Conservation (phyloP, 2,888 invertebrate genomes). For the Sipha maydis region DNA sequence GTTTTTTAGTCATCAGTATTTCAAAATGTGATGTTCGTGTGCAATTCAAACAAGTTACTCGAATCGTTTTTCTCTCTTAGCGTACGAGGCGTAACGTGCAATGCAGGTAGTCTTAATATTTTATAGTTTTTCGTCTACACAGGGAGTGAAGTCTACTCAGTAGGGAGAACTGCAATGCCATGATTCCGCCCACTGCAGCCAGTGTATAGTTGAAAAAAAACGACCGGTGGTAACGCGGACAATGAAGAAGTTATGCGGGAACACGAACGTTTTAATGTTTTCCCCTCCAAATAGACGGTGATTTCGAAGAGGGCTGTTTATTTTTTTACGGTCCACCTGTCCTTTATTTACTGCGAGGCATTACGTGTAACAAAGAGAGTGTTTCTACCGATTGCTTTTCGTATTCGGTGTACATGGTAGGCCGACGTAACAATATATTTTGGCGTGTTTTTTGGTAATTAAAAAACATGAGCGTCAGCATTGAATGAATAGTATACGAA, state of each 20-base stretch:
- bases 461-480: background rate
- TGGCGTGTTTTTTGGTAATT: background rate
- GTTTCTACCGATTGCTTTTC: background rate
- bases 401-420: background rate
- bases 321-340: slow-evolving; percentile 57
- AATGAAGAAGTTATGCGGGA: slow-evolving; percentile 46
- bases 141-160: background rate
- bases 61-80: background rate
- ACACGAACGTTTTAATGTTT: slow-evolving; percentile 26
- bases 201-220: background rate
- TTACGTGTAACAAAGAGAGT: slow-evolving; percentile 20
- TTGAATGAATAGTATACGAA: background rate
- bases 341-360: slow-evolving; percentile 43
- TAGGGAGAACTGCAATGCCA: background rate
- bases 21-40: background rate
- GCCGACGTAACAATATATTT: background rate
- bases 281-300: slow-evolving; percentile 30
- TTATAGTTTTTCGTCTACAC: background rate
- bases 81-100: background rate
- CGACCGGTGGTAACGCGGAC: slow-evolving; percentile 3
- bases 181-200: slow-evolving; percentile 35
- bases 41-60: background rate
- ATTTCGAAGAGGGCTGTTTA: slow-evolving; percentile 54
- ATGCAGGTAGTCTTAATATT: background rate
- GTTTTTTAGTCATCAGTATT: background rate